Conservation (phyloP, 2,797 vertebrate genomes). For the Discoglossus pictus region DNA sequence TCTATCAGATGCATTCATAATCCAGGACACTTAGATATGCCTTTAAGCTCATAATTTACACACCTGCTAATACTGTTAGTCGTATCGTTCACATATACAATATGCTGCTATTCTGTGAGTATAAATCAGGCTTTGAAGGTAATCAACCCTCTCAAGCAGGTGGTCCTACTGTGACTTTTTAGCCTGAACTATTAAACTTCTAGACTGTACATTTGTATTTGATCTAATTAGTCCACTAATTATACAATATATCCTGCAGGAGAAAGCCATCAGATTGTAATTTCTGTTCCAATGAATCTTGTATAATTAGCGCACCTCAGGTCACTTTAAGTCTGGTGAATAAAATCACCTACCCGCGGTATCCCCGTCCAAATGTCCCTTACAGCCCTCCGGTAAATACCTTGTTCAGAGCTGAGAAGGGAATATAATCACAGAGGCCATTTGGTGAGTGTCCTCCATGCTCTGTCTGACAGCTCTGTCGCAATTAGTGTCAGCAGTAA, state of each 20-base stretch:
- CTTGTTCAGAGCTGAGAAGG: conserved; percentile 15
- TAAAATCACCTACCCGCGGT: conserved; percentile 37
- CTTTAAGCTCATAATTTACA: no score
- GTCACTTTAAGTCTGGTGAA: conserved; percentile 23
- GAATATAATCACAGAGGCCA: conserved; percentile 42
- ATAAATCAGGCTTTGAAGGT: not conserved
- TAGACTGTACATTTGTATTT: conserved; percentile 32
- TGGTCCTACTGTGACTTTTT: conserved; percentile 9
- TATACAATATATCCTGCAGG: conserved; percentile 42
- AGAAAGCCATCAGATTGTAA: conserved; percentile 34
- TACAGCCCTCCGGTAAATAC: conserved; percentile 20
- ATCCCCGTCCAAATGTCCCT: conserved; percentile 20
- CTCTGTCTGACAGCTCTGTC: conserved; percentile 37
- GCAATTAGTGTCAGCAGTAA: conserved; percentile 44
- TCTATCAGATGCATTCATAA: no score
- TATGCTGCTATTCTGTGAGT: no score
- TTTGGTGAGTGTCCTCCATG: conserved; percentile 35
- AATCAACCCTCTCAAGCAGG: conserved; percentile 13
- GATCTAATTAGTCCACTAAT: conserved; percentile 48
- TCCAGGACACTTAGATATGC: no score
- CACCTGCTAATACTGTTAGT: no score
- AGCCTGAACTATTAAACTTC: conserved; percentile 23
- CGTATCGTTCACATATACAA: no score
- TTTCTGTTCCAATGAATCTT: conserved; percentile 39
- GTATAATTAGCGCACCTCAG: conserved; percentile 36